phyloP scores from a whole-genome alignment of 2,113 vertebrate genomes.

The Erinaceus europaeus region DNA sequence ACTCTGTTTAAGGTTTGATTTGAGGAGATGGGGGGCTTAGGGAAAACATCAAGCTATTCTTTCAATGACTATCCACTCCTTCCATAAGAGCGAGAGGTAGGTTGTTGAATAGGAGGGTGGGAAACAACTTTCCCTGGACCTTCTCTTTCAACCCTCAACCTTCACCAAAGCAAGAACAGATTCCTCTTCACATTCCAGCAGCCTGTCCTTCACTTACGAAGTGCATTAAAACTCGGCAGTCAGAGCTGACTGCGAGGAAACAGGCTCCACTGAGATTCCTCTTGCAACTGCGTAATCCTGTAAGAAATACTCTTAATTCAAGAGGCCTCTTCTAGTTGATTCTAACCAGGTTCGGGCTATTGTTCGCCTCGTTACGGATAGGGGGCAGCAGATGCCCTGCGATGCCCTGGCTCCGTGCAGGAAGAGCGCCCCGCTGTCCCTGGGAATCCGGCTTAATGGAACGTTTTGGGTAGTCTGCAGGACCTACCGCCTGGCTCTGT shows the following conservation, averaged over 20 bases:
- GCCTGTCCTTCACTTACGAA: background rate
- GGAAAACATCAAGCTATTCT: background rate
- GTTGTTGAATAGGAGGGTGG: background rate
- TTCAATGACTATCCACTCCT: background rate
- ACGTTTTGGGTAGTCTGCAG: background rate
- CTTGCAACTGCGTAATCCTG: background rate
- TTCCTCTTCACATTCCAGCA: background rate
- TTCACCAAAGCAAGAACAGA: background rate
- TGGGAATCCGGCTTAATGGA: background rate
- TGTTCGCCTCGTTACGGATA: conserved; percentile 32
- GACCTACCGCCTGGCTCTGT: background rate
- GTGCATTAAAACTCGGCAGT: background rate
- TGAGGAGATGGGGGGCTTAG: background rate
- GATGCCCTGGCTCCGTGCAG: background rate
- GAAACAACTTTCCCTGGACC: too few relatives aligned
- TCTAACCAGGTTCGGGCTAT: background rate
- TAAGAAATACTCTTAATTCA: conserved; percentile 8
- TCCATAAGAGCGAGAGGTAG: background rate
- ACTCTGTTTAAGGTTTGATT: background rate
- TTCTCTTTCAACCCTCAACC: background rate
- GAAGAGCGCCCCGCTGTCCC: background rate
- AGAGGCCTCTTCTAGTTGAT: conserved; percentile 35
- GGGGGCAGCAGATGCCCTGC: conserved; percentile 65
- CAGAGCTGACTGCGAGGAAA: background rate
- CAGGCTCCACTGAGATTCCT: background rate